Base-by-base conservation (phyloP, 2,888 invertebrate genomes). In the Mesorhabditis sp. region DNA sequence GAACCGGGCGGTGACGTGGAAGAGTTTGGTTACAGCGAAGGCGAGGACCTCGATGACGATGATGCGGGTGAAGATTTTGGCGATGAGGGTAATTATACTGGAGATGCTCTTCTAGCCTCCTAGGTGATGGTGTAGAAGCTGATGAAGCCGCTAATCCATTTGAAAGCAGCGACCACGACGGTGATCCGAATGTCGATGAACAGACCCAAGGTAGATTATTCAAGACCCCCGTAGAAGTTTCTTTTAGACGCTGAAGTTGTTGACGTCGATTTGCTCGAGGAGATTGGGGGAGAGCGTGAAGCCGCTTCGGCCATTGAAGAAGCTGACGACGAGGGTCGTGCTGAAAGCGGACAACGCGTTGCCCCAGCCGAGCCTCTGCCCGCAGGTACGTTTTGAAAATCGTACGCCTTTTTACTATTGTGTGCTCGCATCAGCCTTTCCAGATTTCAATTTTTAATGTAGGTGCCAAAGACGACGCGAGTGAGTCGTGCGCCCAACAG, bases 1-100 rank as follows among this genome's bases (percentile, higher is more conserved):
- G 28, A 28, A 28, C 28, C 28, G 28, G 28, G 28, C 28, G 28
- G 28, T 28, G 28, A 50, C 58, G 58, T 13, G 58, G 58, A 50
- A 50, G 58, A 50, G 7, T 50, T 50, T n/a, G 58, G n/a, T n/a
- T 50, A 50, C 58, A n/a, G 58, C n/a, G 58, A 50, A n/a, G 58
- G 58, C 58, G 58, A 50, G 58, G 58, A 50, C 58, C n/a, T 50
- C 10, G 58, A 50, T 50, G 58, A 50, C n/a, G 58, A 50, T 13
- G 58, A 50, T 10, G 58, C 58, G 58, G 58, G 10, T 50, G 58
- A 13, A n/a, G 58, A 50, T 50, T 50, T 50, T 50, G 58, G 7
- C 10, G 58, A 50, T 50, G 58, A 50, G 7, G 58, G 58, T 50
- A n/a, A n/a, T 50, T 50, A 2, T 50, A 13, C n/a, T 50, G 58